Conservation (phyloP, 2,888 invertebrate species). For the Nasonovia ribisnigri region DNA sequence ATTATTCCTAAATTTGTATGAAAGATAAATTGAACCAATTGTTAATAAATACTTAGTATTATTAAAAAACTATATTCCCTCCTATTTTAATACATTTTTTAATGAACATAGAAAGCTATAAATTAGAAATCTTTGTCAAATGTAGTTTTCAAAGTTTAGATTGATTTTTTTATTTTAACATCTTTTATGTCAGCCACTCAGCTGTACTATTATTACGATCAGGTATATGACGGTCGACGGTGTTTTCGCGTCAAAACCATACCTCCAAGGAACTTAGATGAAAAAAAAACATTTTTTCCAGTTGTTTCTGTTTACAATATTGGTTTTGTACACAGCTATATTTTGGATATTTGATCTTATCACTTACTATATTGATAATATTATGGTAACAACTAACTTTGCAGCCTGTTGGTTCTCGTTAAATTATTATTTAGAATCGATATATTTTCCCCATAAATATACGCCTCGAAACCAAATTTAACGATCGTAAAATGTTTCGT, state of each 20-base stretch:
- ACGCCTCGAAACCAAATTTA: neutral
- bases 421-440: neutral
- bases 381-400: neutral
- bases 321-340: neutral
- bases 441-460: neutral
- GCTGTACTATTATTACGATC: slow-evolving; percentile 41
- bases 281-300: neutral
- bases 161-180: neutral
- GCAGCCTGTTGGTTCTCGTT: neutral
- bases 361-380: neutral
- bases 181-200: neutral
- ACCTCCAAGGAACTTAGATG: neutral
- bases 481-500: slow-evolving; percentile 1
- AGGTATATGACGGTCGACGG: neutral
- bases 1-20: neutral
- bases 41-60: too few relatives aligned
- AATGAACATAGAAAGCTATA: neutral
- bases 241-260: neutral
- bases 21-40: neutral
- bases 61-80: neutral
- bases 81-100: neutral
- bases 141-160: neutral
- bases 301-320: slow-evolving; percentile 18
- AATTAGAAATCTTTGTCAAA: neutral
- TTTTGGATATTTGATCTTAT: neutral